Percentiles rank a stretch among this genome's conserved stretches.
phyloP scores from a whole-genome alignment of 92 coral and sea anemone genomes.

The Phenganax subtilis region DNA sequence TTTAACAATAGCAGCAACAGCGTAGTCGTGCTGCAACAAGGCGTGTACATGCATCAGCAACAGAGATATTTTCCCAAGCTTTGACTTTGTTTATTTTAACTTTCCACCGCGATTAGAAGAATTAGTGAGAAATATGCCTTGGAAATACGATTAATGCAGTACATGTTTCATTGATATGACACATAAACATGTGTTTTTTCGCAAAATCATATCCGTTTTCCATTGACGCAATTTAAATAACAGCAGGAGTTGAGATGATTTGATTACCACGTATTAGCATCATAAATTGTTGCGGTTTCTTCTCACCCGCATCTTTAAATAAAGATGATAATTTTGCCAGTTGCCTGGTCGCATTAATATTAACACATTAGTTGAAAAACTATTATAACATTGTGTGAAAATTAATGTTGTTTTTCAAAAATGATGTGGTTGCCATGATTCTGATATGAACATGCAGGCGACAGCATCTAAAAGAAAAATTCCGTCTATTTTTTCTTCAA shows the following conservation, averaged over 20 bases:
- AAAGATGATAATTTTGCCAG: not conserved
- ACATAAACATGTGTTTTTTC: constrained; percentile 28
- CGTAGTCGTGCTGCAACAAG: too few relatives aligned
- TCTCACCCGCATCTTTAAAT: not conserved
- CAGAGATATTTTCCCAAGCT: too few relatives aligned
- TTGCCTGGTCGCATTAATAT: not conserved
- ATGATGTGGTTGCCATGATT: too few relatives aligned
- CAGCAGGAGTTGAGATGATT: constrained; percentile 19
- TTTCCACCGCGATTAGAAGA: not conserved
- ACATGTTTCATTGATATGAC: constrained; percentile 21
- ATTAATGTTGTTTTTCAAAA: too few relatives aligned
- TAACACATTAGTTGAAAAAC: not conserved
- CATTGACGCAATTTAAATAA: constrained; percentile 16
- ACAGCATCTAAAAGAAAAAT: too few relatives aligned
- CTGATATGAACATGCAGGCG: too few relatives aligned
- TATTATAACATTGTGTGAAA: too few relatives aligned
- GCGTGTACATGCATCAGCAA: too few relatives aligned
- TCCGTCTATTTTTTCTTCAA: too few relatives aligned
- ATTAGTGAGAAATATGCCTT: not conserved
- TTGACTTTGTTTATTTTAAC: too few relatives aligned
- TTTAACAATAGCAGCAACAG: too few relatives aligned
- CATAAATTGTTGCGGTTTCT: not conserved
- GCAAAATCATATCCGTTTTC: constrained; percentile 17
- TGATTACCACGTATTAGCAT: not conserved
- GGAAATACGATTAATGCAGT: not conserved